These are phyloP conservation scores for Steatornis caripensis DNA, from an alignment of 2,113 vertebrate genomes.

Conservation along the genomic window DNA sequence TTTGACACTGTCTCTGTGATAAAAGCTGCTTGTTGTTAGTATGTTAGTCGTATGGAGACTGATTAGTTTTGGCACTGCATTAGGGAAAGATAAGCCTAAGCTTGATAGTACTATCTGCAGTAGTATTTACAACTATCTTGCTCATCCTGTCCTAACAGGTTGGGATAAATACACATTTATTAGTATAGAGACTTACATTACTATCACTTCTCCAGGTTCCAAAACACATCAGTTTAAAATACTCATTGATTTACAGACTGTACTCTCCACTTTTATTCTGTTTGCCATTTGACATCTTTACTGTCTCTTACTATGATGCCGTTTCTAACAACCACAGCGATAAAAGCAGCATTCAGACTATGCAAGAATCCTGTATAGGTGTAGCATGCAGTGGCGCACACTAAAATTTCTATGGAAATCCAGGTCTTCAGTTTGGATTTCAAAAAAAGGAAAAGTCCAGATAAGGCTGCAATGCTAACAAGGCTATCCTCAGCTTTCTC, in stretches of 20 bases:
- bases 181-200: background rate
- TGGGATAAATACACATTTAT: background rate
- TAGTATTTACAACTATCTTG: background rate
- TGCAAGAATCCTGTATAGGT: background rate
- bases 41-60: background rate
- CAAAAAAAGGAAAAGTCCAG: background rate
- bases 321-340: background rate
- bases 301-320: background rate
- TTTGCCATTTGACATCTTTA: background rate
- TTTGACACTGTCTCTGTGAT: slow-evolving; percentile 3
- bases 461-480: background rate
- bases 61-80: background rate
- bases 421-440: background rate
- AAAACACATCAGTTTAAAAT: background rate
- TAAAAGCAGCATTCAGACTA: background rate
- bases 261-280: background rate
- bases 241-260: background rate
- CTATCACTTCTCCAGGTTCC: background rate
- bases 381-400: background rate
- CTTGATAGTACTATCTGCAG: background rate
- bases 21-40: background rate
- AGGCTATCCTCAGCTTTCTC: background rate
- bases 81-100: background rate
- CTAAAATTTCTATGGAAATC: background rate
- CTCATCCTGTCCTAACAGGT: background rate